Percentiles rank a stretch among this genome's conserved stretches.
These are phyloP conservation scores for Hapalemur alaotrensis DNA, from an alignment of 2,797 vertebrate species.

Conservation along the genomic window DNA sequence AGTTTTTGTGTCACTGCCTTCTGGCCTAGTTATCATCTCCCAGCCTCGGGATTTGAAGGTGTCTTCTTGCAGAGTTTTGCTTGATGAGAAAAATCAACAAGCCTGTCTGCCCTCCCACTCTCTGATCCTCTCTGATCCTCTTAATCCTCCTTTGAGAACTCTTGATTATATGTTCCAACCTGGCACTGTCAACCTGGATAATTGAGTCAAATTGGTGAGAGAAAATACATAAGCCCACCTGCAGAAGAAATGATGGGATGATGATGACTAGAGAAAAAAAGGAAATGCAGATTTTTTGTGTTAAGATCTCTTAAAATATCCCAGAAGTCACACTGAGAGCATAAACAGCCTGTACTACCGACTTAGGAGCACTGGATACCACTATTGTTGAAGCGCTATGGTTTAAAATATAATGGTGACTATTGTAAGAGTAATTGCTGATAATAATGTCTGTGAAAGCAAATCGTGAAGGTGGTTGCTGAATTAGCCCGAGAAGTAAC, in stretches of 20 bases:
- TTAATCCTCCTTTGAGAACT: constrained; percentile 30
- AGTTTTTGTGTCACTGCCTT: background rate
- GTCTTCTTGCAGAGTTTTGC: background rate
- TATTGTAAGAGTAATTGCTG: background rate
- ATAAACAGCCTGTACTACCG: fast-evolving
- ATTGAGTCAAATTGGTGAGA: constrained; percentile 34
- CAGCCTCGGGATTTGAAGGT: background rate
- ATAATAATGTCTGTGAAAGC: constrained; percentile 15
- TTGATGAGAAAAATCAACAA: constrained; percentile 54
- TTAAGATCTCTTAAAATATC: constrained; percentile 2
- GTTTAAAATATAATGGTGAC: background rate
- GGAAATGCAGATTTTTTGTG: background rate
- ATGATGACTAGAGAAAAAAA: background rate
- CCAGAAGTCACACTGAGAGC: background rate
- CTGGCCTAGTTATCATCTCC: background rate
- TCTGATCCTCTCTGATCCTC: background rate
- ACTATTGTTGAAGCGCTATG: no score
- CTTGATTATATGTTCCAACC: constrained; percentile 26
- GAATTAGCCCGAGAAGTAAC: background rate
- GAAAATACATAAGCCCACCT: constrained; percentile 47
- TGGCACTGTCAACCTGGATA: constrained; percentile 38
- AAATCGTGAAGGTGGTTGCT: background rate
- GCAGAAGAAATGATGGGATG: constrained; percentile 2
- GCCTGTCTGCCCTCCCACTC: background rate
- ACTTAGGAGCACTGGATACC: background rate